Evolutionary conservation across 2,113 vertebrate species (phyloP).

Genomic region (Chloebia gouldiae): DNA sequence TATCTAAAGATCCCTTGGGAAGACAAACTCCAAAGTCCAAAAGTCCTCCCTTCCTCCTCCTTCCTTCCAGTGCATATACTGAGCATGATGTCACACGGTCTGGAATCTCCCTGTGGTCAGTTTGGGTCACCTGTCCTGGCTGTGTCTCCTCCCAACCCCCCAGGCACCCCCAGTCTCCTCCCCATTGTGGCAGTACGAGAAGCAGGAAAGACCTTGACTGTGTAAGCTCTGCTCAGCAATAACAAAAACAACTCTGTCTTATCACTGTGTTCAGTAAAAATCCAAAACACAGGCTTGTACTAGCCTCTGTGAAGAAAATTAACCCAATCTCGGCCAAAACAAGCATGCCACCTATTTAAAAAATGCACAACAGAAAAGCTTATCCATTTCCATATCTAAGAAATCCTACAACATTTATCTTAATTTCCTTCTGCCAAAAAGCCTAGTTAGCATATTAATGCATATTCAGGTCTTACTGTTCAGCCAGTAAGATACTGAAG

Average conservation of each 20-base stretch:
- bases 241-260: background rate
- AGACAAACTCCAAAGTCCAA: background rate
- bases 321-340: background rate
- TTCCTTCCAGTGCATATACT: fast-evolving
- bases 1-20: fast-evolving
- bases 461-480: constrained; percentile 5
- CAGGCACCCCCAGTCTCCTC: background rate
- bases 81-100: too few relatives aligned
- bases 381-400: background rate
- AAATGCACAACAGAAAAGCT: background rate
- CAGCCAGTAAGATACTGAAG: constrained; percentile 20
- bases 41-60: fast-evolving
- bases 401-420: constrained; percentile 7
- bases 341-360: background rate
- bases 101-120: background rate
- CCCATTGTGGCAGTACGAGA: fast-evolving
- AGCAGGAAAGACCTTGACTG: background rate
- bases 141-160: background rate
- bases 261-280: background rate
- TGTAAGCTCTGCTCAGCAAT: background rate
- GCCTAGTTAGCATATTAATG: constrained; percentile 51
- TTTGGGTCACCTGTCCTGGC: background rate
- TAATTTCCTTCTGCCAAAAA: constrained; percentile 11
- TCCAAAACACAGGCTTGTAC: background rate
- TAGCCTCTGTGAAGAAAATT: background rate